Percentiles rank a stretch among this genome's conserved stretches.
Conservation (phyloP, 2,113 vertebrate species). For the Pseudois nayaur region DNA sequence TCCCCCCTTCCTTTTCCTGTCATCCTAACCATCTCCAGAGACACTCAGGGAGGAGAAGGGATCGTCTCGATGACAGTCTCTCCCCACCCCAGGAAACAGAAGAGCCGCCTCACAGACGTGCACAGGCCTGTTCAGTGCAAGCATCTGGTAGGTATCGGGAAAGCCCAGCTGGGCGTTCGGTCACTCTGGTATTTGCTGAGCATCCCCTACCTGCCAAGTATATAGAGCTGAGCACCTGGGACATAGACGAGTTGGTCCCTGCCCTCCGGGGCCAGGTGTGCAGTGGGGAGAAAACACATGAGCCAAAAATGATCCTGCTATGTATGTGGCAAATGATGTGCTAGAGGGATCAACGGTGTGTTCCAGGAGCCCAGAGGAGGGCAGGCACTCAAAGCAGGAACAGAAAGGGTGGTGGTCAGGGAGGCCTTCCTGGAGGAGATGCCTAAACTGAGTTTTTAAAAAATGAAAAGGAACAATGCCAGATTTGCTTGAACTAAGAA, state of each 20-base stretch:
- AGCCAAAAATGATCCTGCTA: neutral
- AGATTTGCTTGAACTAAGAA: neutral
- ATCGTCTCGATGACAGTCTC: neutral
- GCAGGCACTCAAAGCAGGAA: neutral
- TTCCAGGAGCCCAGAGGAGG: neutral
- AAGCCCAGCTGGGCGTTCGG: neutral
- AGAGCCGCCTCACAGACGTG: neutral
- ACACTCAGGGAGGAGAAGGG: neutral
- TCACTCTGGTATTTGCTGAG: neutral
- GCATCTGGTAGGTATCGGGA: accelerated
- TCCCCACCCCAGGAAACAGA: neutral
- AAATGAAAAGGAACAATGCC: neutral
- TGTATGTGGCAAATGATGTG: accelerated
- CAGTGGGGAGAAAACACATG: neutral
- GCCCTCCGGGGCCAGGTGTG: neutral
- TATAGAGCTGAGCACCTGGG: neutral
- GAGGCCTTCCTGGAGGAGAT: neutral
- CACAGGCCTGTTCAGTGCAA: neutral
- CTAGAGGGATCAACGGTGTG: neutral
- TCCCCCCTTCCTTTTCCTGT: neutral
- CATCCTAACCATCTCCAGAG: neutral
- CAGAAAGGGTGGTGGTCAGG: neutral
- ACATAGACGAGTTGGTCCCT: neutral
- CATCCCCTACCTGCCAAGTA: no score
- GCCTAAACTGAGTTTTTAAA: neutral